Evolutionary conservation across 2,888 invertebrate species (phyloP), one percentile per base, ranked within the genome.

Genomic region (Volucella inanis): DNA sequence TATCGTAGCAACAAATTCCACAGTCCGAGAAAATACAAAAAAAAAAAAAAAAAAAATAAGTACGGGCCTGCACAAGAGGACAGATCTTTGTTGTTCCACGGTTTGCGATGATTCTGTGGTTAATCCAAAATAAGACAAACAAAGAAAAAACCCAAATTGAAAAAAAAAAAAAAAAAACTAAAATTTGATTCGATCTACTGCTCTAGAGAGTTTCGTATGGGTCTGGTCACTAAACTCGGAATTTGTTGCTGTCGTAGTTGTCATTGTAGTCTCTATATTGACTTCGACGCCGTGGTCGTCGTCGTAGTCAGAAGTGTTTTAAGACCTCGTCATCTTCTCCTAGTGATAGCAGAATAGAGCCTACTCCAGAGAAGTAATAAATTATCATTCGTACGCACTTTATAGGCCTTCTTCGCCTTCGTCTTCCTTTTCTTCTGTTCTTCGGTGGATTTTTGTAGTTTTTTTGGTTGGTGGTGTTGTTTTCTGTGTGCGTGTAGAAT

Each of bases 321-420:
- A 31, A 47, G 77, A 50, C 50, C 50, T 54, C 54, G 68, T 62
- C 52, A 77, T 68, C 61, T 31, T 38, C 45, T 15, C 43, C 22
- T 41, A 31, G 22, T 41, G 38, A 22, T 11, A 0, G 22, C 41
- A 57, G 43, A 6, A 6, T 6, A 31, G 31, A 31, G 31, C 49
- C 52, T 72, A 41, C 52, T 55, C 59, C 65, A 14, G 18, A 59
- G 67, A 74, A 74, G 67, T 71, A 14, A 71, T 55, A 67, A 76
- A 77, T 71, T 45, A 64, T 62, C 38, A 38, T 61, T 14, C 45
- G 52, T 52, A 61, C 57, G 65, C 59, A 71, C 14, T 31, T 62
- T 47, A 55, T 54, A 47, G 54, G 47, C 64, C 62, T 70, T 68
- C 62, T 79, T 59, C 15, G 6, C 31, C 9, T 12, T 10, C 41